Base-by-base conservation (phyloP, 2,888 invertebrate species). In the Chromoteleia sp. region DNA sequence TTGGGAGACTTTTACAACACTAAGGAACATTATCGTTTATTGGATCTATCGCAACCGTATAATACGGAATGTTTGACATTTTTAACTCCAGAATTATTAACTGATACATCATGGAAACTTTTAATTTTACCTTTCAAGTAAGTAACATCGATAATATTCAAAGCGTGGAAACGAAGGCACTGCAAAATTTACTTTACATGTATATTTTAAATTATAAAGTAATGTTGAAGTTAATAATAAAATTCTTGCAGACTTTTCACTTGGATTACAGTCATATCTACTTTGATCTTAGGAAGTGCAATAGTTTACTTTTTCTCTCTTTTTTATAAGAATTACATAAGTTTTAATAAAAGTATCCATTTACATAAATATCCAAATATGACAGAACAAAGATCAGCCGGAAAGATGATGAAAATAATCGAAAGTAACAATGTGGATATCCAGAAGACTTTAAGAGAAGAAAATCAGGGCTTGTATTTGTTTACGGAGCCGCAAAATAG, bases 41-140 rank as follows among this genome's bases (percentile, higher is more conserved):
- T 96, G 85, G 97, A 97, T 89, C 91, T 97, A 39, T 95, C 95
- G 63, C 93, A 94, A 52, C 96, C 97, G 0, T 97, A 97, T 82
- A 95, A 95, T n/a, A 94, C 95, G 0, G 96, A 97, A 88, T 97
- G 97, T 87, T 93, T 97, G 86, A 97, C 97, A 0, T 97, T 97
- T 87, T 90, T 97, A 14, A 97, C 97, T 0, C 97, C 97, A 0
- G 97, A 97, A 91, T 94, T 96, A 0, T 92, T 95, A 14, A 94
- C 94, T 0, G 96, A 97, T 88, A 96, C 96, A 86, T 96, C 97
- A 0, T 97, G 97, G 97, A 95, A 95, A 90, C 96, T 97, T 0
- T 92, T 97, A 5, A 95, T 97, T 86, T 92, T 96, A 84, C 97
- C 97, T 0, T 97, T 97, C 87, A 95, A 94, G 96, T 95, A 92